Percentiles rank a stretch among this genome's conserved stretches.
phyloP scores from a whole-genome alignment of 2,797 vertebrate species.

The Phalloptychus januarius region DNA sequence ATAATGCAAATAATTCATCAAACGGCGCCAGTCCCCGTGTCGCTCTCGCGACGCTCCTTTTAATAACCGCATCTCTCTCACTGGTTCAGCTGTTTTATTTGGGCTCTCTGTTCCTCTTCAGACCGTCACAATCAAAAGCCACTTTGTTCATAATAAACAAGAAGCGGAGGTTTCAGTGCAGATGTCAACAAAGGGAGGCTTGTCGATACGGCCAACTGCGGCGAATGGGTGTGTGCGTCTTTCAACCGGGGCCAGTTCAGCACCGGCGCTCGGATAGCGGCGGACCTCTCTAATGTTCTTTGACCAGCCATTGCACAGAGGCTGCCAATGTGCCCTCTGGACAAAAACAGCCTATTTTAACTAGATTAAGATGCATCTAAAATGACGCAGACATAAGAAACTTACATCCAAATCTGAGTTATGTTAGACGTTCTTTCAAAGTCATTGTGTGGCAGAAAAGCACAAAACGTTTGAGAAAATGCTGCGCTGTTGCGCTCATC shows the following conservation, averaged over 20 bases:
- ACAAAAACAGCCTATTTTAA: slow-evolving; percentile 10
- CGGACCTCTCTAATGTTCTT: slow-evolving; percentile 48
- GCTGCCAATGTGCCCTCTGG: slow-evolving; percentile 28
- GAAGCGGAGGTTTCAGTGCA: slow-evolving; percentile 52
- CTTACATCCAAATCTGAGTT: background rate
- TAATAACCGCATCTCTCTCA: slow-evolving; percentile 16
- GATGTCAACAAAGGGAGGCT: slow-evolving; percentile 66
- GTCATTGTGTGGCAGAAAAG: no score
- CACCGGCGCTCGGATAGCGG: slow-evolving; percentile 32
- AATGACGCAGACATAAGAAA: background rate
- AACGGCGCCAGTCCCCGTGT: slow-evolving; percentile 25
- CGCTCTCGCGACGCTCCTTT: slow-evolving; percentile 20
- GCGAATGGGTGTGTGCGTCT: slow-evolving; percentile 25
- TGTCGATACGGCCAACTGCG: slow-evolving; percentile 51
- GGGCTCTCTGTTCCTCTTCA: slow-evolving; percentile 22
- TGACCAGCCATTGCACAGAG: slow-evolving; percentile 59
- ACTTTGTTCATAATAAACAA: slow-evolving; percentile 54
- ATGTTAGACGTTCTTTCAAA: no score
- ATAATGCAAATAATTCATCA: slow-evolving; percentile 60
- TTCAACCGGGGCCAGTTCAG: slow-evolving; percentile 25
- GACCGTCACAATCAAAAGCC: slow-evolving; percentile 53
- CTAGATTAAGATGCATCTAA: background rate
- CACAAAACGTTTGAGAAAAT: no score
- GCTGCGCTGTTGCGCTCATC: no score
- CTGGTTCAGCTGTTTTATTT: slow-evolving; percentile 20